Percentiles rank a stretch among this genome's conserved stretches.
Evolutionary conservation across 2,113 vertebrate genomes (phyloP).

Genomic region (Hystrix brachyura): DNA sequence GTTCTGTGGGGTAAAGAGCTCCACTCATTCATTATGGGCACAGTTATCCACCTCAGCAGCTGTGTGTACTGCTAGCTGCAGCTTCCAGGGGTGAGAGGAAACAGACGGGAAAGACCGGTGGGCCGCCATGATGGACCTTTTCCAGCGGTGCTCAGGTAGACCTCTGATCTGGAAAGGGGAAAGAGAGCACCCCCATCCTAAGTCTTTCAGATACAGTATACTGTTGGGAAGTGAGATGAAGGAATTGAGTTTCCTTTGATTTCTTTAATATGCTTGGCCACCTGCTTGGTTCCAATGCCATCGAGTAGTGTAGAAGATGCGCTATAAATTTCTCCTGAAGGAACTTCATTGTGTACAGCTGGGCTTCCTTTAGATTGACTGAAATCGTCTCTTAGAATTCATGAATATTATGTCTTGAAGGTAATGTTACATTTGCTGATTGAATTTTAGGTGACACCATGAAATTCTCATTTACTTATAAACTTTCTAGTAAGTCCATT

Average conservation of each 20-base stretch:
- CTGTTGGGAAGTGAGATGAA: background rate
- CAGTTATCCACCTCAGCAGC: background rate
- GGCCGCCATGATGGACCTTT: background rate
- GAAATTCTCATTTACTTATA: conserved; percentile 6
- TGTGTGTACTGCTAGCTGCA: background rate
- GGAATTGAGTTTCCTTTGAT: conserved; percentile 2
- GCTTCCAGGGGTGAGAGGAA: background rate
- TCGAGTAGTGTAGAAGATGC: background rate
- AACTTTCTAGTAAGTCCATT: conserved; percentile 51
- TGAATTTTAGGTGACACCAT: background rate
- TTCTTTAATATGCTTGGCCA: background rate
- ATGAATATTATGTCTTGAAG: background rate
- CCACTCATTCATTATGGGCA: background rate
- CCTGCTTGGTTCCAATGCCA: background rate
- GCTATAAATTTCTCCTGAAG: background rate
- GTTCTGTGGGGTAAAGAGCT: background rate
- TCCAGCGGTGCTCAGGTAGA: conserved; percentile 40
- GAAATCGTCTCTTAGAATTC: conserved; percentile 22
- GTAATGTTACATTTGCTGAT: background rate
- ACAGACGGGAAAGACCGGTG: background rate
- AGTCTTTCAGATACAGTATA: conserved; percentile 17
- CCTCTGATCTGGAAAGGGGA: background rate
- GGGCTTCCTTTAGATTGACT: background rate
- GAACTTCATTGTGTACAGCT: background rate
- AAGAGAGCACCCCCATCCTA: background rate